Evolutionary conservation across 2,797 vertebrate genomes (phyloP).

Genomic region (Amazonetta brasiliensis): DNA sequence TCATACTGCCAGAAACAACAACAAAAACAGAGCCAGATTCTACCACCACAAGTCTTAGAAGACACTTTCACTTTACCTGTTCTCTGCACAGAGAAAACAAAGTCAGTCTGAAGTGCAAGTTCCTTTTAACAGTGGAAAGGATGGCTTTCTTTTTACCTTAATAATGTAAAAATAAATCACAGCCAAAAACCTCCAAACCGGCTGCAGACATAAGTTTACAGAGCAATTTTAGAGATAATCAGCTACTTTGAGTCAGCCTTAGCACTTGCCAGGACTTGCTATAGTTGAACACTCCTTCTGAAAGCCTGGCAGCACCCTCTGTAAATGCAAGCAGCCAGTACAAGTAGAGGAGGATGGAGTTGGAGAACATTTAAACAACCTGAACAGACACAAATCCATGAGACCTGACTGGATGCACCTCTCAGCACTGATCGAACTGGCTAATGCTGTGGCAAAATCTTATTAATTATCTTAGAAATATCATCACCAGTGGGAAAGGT

Average conservation of each 20-base stretch:
- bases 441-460: background rate
- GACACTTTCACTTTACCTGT: background rate
- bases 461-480: background rate
- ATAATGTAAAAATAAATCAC: background rate
- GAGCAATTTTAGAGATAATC: background rate
- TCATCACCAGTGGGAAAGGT: background rate
- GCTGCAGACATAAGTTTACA: constrained; percentile 6
- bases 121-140: background rate
- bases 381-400: background rate
- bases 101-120: background rate
- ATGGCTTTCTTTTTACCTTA: background rate
- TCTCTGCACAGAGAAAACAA: background rate
- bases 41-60: constrained; percentile 17
- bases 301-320: background rate
- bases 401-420: background rate
- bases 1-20: constrained; percentile 20
- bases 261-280: background rate
- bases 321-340: background rate
- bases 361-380: background rate
- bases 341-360: background rate
- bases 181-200: background rate
- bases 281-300: background rate
- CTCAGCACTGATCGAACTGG: background rate
- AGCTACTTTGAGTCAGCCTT: background rate
- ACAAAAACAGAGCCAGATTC: background rate